Base-by-base conservation (phyloP, 2,797 vertebrate genomes). In the Gorsachius magnificus region DNA sequence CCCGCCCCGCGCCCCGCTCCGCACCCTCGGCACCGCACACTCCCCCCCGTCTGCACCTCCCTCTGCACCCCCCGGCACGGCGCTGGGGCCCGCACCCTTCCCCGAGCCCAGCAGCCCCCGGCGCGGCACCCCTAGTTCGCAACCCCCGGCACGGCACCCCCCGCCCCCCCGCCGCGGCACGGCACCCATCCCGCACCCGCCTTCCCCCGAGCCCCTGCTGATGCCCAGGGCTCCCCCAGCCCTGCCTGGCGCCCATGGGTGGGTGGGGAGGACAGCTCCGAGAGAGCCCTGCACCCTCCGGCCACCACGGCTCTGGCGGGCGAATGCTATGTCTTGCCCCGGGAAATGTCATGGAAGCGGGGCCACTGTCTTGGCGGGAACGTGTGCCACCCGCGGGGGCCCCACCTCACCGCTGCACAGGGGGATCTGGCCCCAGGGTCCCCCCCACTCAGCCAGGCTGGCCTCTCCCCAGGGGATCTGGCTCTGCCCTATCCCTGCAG, bases 1-100 rank as follows among this genome's bases (percentile, higher is more conserved):
- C 58, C 9, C 77, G 33, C 72, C 69, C 41, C 80, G 41, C 92
- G 92, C 96, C 94, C 96, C 97, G 90, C 85, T 31, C 90, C 93
- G 94, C 91, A 71, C 93, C 65, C 54, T 48, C 84, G 21, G 83
- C 48, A 46, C 58, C 64, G 38, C 56, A 51, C 75, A 38, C 36
- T 38, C 36, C 90, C 76, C 82, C 41, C 41, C 41, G 41, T 16
- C 41, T 43, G 38, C 56, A 54, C 71, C 90, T 70, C 82, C 16
- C 21, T 35, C 35, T 13, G 33, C 25, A 83, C 19, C 13, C 43
- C 46, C 48, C 18, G 45, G 64, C 5, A 38, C 22, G 38, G 61
- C 56, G 7, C 45, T 5, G 74, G 51, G 50, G 61, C 38, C 69
- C 41, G 83, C 81, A 6, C 57, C 35, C 33, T 21, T 17, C 41